Evolutionary conservation across 2,113 vertebrate genomes (phyloP), one percentile per base, ranked within the genome.

Genomic region (Thamnaconus septentrionalis): DNA sequence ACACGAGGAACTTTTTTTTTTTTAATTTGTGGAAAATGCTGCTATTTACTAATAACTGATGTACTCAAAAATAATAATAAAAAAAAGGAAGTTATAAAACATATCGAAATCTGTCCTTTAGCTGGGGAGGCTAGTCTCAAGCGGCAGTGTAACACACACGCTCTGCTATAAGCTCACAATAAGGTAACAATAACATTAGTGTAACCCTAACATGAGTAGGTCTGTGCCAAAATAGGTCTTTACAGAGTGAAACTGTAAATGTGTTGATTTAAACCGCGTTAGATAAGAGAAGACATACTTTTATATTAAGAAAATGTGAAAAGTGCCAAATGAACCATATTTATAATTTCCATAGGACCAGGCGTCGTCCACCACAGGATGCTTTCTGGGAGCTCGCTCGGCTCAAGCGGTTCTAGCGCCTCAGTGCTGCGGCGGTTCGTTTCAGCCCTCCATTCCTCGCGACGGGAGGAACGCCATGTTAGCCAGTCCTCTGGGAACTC

Each of bases 311-410:
- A 87, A 90, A 92, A 93, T 91, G 91, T 91, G 91, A 93, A 91
- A 92, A 91, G 91, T 93, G 92, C 92, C 92, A 93, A 93, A 93
- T 85, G 83, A 92, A 89, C 75, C 90, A 85, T 91, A 87, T 89
- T 91, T 91, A 84, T 89, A 75, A 85, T 80, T 86, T 73, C 75
- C 73, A 43, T 79, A 74, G 73, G 75, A 65, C 61, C 75, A 75
- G 58, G 65, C 65, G 48, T 74, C 7, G 65, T 76, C 65, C 78
- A 58, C 65, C 78, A 58, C 45, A 54, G 64, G 56, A 65, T 41
- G 41, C 62, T 86, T 85, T 84, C 56, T 75, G 80, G 79, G 84
- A 63, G 60, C 73, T 77, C 78, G 79, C 83, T 76, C 68, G 79
- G 61, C 78, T 31, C 18, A 31, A 73, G 73, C 82, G 73, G 81